Evolutionary conservation across 2,113 vertebrate genomes (phyloP).

Genomic region (Solea senegalensis): DNA sequence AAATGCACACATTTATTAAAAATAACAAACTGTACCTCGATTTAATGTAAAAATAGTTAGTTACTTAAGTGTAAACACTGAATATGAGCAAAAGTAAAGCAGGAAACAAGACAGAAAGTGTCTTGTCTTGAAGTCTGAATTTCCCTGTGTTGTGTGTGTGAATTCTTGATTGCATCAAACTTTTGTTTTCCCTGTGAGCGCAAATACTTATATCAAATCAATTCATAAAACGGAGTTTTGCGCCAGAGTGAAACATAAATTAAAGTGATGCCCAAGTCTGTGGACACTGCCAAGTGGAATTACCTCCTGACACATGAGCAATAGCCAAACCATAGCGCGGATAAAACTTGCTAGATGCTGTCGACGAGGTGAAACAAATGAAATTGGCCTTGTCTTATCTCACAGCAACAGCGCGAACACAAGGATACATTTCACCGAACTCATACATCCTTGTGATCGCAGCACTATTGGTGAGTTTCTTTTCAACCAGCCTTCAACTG

Average conservation of each 20-base stretch:
- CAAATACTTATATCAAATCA: background rate
- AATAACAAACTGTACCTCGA: too few relatives aligned
- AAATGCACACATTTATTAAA: too few relatives aligned
- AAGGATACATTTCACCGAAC: conserved; percentile 58
- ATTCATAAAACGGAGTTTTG: conserved; percentile 25
- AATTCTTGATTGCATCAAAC: background rate
- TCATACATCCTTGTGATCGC: conserved; percentile 61
- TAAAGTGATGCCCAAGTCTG: conserved; percentile 28
- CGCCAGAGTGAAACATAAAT: conserved; percentile 9
- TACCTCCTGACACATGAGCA: conserved; percentile 55
- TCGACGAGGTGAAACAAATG: conserved; percentile 56
- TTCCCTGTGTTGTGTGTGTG: background rate
- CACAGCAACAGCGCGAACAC: conserved; percentile 57
- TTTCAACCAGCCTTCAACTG: conserved; percentile 39
- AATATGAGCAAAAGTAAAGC: too few relatives aligned
- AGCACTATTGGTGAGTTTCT: conserved; percentile 52
- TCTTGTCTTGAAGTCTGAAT: background rate
- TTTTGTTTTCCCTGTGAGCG: background rate
- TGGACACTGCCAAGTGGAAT: conserved; percentile 46
- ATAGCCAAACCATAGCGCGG: conserved; percentile 32
- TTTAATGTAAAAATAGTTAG: too few relatives aligned
- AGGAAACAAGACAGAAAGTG: too few relatives aligned
- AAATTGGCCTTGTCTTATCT: conserved; percentile 76
- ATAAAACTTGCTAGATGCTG: conserved; percentile 56
- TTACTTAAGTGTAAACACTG: too few relatives aligned